Conservation (phyloP, 1,140 invertebrate species). For the Trinorchestia longiramus region DNA sequence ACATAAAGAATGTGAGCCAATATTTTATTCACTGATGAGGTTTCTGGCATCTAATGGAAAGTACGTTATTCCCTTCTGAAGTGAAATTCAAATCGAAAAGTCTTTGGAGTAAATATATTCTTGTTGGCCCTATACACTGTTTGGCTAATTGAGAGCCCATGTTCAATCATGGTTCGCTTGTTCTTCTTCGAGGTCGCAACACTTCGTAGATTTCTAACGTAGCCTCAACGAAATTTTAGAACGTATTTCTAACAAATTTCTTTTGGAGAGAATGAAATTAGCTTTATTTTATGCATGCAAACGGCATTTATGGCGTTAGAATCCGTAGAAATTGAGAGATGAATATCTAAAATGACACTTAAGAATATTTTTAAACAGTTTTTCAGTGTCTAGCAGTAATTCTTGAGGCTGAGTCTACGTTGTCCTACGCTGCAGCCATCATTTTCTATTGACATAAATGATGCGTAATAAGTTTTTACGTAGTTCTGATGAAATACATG, state of each 20-base stretch:
- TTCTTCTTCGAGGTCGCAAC: neutral
- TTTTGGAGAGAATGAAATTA: neutral
- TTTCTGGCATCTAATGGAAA: neutral
- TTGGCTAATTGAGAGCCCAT: neutral
- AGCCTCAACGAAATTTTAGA: no score
- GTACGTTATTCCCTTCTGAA: neutral
- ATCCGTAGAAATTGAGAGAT: neutral
- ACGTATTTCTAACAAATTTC: no score
- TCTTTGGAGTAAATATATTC: no score
- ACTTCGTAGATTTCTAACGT: neutral
- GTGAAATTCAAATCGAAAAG: no score
- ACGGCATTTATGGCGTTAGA: neutral
- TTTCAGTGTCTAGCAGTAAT: neutral
- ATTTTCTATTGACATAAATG: neutral
- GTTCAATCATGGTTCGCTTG: neutral
- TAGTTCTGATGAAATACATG: neutral
- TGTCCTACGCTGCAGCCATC: neutral
- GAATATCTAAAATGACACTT: neutral
- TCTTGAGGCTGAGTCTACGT: neutral
- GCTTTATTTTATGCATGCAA: neutral
- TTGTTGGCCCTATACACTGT: no score
- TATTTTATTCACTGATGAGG: neutral
- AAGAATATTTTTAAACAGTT: neutral
- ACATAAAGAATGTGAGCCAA: neutral
- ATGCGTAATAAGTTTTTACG: neutral